phyloP scores from a whole-genome alignment of 2,113 vertebrate genomes.

The Pelobates fuscus region DNA sequence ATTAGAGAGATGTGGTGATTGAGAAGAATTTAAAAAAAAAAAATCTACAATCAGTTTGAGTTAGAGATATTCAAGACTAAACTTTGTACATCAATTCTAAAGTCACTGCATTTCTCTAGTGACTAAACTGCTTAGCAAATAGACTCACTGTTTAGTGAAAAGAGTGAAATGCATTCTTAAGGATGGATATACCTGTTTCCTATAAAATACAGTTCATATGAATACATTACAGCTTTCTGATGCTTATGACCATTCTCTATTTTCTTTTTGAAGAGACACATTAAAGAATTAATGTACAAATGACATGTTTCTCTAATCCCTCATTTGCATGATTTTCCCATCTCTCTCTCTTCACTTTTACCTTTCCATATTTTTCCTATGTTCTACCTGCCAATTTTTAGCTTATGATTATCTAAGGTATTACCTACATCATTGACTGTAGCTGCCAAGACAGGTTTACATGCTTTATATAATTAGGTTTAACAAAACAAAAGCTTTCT shows the following conservation, averaged over 20 bases:
- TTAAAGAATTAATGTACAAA: background rate
- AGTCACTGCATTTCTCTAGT: no score
- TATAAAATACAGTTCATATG: no score
- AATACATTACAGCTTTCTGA: background rate
- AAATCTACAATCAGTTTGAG: no score
- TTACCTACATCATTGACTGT: background rate
- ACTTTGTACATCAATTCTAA: no score
- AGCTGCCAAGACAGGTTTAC: background rate
- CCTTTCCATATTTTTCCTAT: background rate
- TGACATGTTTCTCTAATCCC: background rate
- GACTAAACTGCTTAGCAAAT: no score
- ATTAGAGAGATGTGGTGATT: no score
- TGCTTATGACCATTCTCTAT: background rate
- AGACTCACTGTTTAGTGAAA: no score
- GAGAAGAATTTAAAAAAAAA: no score
- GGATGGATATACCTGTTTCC: no score
- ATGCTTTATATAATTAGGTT: background rate
- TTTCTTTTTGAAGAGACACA: background rate
- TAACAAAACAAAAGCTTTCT: background rate
- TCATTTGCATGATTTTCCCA: background rate
- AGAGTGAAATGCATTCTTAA: no score
- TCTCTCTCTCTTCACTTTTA: background rate
- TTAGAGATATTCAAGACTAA: no score
- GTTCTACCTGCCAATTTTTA: background rate
- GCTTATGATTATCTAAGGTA: background rate